Evolutionary conservation across 2,113 vertebrate species (phyloP), one percentile per base, ranked within the genome.

Genomic region (Forbesichthys agassizii): DNA sequence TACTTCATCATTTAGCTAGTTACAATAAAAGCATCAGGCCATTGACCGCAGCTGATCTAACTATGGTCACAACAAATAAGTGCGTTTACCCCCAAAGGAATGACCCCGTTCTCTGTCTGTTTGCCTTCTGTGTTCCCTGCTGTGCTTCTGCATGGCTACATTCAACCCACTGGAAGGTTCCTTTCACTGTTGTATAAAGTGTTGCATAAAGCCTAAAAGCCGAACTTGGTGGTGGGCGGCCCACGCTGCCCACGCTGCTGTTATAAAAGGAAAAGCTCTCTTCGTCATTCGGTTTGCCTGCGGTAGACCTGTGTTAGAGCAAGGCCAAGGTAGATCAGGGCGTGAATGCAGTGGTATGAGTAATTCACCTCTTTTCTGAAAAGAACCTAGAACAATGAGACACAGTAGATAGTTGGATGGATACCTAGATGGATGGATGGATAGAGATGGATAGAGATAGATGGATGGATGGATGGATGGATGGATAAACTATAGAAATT

Each of bases 251-350:
- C 64, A 88, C 84, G 47, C 73, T 79, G 33, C 52, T 70, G 66
- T 80, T 77, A 69, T 55, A 66, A 75, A 76, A 83, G 68, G 64
- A 80, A 7, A 61, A 4, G 33, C 82, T 69, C 27, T 27, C 79
- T 65, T 85, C 69, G 81, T 85, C 82, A 82, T 69, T 78, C 80
- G 80, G 81, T 77, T 74, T 80, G 33, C 16, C 68, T 73, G 78
- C 77, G 61, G 76, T 51, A 66, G 66, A 68, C 76, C 58, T 61
- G 65, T 11, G 11, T 58, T 66, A 83, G 65, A 83, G 65, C 1
- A 52, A 82, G 69, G 73, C 77, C 79, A 74, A 83, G 80, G 80
- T 83, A 83, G 80, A 84, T 81, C 81, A 78, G 76, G 78, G 84
- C 47, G 59, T 46, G 67, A 83, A 76, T 71, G 81, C 80, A 84